Conservation (phyloP, 2,888 invertebrate species). For the Hypomecis atomaria region DNA sequence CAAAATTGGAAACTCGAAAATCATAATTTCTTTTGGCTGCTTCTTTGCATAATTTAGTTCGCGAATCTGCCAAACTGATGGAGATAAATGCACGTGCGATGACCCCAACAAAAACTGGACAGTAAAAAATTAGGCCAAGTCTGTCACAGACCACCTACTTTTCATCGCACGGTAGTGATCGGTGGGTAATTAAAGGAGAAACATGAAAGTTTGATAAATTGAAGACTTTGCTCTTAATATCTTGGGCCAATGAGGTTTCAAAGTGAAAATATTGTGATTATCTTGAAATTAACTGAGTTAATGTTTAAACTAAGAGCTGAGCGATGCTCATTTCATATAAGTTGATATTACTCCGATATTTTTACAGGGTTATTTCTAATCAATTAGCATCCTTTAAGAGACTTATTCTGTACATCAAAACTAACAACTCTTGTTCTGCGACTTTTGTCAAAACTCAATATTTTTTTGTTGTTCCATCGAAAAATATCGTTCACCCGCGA, state of each 20-base stretch:
- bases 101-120: conserved; percentile 60
- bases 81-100: conserved; percentile 69
- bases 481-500: too few relatives aligned
- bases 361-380: too few relatives aligned
- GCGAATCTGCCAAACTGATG: conserved; percentile 61
- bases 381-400: too few relatives aligned
- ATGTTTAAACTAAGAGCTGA: too few relatives aligned
- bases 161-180: conserved; percentile 43
- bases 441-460: too few relatives aligned
- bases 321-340: too few relatives aligned
- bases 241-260: not conserved
- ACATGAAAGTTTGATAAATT: conserved; percentile 32
- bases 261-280: not conserved
- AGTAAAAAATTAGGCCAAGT: conserved; percentile 67
- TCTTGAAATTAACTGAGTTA: too few relatives aligned
- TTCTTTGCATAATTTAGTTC: conserved; percentile 61
- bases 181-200: conserved; percentile 30
- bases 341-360: too few relatives aligned
- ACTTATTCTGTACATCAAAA: too few relatives aligned
- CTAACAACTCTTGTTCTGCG: too few relatives aligned
- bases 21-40: conserved; percentile 44
- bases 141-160: conserved; percentile 61
- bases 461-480: too few relatives aligned
- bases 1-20: conserved; percentile 23
- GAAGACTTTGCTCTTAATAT: conserved; percentile 23